Conservation (phyloP, 2,888 invertebrate genomes). For the Polylopha cassiicola region DNA sequence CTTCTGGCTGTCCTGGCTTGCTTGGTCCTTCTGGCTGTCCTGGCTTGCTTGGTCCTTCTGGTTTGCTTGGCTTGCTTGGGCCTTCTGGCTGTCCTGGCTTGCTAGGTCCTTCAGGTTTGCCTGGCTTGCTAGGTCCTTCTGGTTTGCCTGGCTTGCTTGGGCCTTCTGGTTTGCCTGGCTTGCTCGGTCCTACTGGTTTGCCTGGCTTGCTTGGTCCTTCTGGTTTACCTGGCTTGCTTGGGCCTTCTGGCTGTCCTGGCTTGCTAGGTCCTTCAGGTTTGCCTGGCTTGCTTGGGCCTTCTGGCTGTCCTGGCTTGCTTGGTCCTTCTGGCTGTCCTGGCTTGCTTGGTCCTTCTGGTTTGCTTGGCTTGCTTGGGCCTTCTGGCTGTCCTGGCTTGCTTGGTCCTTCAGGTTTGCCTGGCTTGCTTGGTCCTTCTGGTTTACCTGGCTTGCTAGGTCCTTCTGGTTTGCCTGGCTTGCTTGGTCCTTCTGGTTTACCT, state of each 20-base stretch:
- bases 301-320: not conserved
- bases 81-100: slow-evolving; percentile 1
- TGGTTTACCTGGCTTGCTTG: not conserved
- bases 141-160: not conserved
- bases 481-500: not conserved
- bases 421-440: not conserved
- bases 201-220: not conserved
- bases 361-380: not conserved
- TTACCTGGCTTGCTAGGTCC: not conserved
- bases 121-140: not conserved
- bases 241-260: not conserved
- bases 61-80: slow-evolving; percentile 1
- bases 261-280: not conserved
- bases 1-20: slow-evolving; percentile 17
- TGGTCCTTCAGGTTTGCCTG: no score
- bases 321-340: not conserved
- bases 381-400: not conserved
- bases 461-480: not conserved
- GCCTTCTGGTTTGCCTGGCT: not conserved
- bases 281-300: not conserved
- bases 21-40: slow-evolving; percentile 13
- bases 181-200: not conserved
- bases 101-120: not conserved
- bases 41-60: slow-evolving; percentile 26
- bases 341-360: not conserved